Base-by-base conservation (phyloP, 2,797 vertebrate genomes). In the Jordanella pulchra region DNA sequence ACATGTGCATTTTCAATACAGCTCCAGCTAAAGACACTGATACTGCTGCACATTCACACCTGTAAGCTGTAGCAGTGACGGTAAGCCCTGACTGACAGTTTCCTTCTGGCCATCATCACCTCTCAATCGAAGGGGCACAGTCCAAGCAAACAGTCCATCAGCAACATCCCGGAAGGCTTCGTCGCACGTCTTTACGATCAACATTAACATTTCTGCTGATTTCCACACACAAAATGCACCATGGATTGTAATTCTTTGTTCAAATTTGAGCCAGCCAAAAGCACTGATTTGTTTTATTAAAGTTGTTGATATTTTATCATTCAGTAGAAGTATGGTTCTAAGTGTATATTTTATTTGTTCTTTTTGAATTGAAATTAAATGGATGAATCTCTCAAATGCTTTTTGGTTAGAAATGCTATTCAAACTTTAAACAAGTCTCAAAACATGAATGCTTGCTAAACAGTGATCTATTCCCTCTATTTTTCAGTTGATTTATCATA, bases 141-240 rank as follows among this genome's bases (percentile, higher is more conserved):
- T 91, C 86, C 90, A 93, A 92, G 92, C 91, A 94, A 94, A 93
- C 86, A 90, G 86, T 89, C 89, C 80, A 76, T 93, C 91, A 92
- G 81, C 89, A 13, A 85, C 44, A n/a, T 67, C 77, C 75, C 79
- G 61, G 84, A 90, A 82, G 74, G 58, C 79, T 79, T 71, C 45
- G 81, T 74, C 72, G 56, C 63, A 71, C 69, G 44, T 68, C 78
- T 74, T 87, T 80, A 82, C 79, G 69, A 83, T 91, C 85, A 88
- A 90, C 89, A 87, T 85, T 80, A 79, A 80, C 77, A 69, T 80
- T 71, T 75, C 75, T 55, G 58, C 70, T 86, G 83, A 87, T 85
- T 79, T 67, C 51, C 58, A 27, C 25, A 27, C 25, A 85, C 78
- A 89, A 85, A 82, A 87, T 65, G 39, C 50, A 50, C 73, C 65